A percentile compares a stretch with the other conserved stretches of the same genome.
These are phyloP conservation scores for Pavo muticus DNA, from an alignment of 2,113 vertebrate species.

Conservation along the genomic window DNA sequence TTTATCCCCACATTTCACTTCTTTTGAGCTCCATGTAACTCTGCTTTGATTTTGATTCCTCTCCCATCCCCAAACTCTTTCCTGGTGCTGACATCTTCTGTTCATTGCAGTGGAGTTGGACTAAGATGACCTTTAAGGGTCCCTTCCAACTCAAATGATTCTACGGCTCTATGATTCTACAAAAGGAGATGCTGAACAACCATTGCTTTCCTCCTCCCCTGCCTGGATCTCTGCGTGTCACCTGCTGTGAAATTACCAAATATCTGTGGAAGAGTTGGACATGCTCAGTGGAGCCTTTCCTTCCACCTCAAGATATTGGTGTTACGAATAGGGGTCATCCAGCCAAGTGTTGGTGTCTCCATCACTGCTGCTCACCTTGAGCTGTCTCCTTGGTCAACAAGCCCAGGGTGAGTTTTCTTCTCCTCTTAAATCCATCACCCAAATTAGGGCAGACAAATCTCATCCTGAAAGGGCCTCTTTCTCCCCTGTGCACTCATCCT, in stretches of 20 bases:
- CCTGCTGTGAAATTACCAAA: neutral
- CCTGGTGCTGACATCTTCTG: neutral
- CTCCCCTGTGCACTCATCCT: neutral
- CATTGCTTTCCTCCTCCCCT: neutral
- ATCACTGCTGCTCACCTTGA: neutral
- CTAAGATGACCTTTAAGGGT: too few relatives aligned
- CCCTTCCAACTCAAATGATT: too few relatives aligned
- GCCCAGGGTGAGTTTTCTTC: neutral
- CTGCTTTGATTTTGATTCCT: neutral
- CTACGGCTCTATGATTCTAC: too few relatives aligned
- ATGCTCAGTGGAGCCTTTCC: fast-evolving
- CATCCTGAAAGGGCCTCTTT: neutral
- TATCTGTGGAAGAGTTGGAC: neutral
- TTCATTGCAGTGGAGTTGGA: too few relatives aligned
- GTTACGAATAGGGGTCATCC: fast-evolving
- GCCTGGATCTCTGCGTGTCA: neutral
- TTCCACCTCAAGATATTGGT: fast-evolving
- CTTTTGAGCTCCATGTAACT: neutral
- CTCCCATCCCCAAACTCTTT: neutral
- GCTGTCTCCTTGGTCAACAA: fast-evolving
- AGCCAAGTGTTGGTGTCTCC: neutral
- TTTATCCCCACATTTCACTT: neutral
- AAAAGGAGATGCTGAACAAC: neutral
- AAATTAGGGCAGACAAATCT: neutral
- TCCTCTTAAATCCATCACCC: neutral